Evolutionary conservation across 2,113 vertebrate species (phyloP).

Genomic region (Reinhardtius hippoglossoides): DNA sequence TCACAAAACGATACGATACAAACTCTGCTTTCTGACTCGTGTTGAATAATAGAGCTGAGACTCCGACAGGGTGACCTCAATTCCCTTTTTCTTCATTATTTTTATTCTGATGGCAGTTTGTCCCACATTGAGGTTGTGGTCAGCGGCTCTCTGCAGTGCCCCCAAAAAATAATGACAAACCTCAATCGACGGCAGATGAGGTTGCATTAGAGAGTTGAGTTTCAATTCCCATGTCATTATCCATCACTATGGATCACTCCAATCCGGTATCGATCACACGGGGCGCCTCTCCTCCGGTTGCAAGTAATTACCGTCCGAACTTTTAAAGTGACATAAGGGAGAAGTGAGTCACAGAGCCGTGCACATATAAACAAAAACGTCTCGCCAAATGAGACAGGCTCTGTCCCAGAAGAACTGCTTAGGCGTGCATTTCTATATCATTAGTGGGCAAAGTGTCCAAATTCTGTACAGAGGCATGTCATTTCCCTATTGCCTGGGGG

Average conservation of each 20-base stretch:
- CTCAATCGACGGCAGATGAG: conserved; percentile 39
- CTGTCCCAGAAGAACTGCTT: conserved; percentile 47
- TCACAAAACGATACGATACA: conserved; percentile 39
- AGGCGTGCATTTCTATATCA: conserved; percentile 64
- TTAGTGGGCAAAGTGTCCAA: conserved; percentile 67
- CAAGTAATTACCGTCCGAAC: conserved; percentile 53
- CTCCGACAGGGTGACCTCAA: conserved; percentile 45
- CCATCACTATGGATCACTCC: conserved; percentile 13
- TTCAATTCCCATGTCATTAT: conserved; percentile 32
- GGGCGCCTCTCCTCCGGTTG: conserved; percentile 25
- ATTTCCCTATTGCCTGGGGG: conserved; percentile 54
- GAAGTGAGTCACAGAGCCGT: conserved; percentile 21
- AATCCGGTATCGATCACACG: too few relatives aligned
- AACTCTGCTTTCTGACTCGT: conserved; percentile 46
- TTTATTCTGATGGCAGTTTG: conserved; percentile 42
- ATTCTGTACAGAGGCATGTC: conserved; percentile 47
- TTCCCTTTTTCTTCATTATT: conserved; percentile 34
- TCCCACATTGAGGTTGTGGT: conserved; percentile 54
- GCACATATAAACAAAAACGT: conserved; percentile 45
- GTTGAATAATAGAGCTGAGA: conserved; percentile 53
- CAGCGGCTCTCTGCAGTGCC: conserved; percentile 7
- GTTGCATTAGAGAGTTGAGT: conserved; percentile 4
- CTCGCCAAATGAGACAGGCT: conserved; percentile 48
- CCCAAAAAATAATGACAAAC: conserved; percentile 54
- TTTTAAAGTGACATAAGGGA: conserved; percentile 48